Conservation (phyloP, 2,888 invertebrate species). For the Acleris laterana region DNA sequence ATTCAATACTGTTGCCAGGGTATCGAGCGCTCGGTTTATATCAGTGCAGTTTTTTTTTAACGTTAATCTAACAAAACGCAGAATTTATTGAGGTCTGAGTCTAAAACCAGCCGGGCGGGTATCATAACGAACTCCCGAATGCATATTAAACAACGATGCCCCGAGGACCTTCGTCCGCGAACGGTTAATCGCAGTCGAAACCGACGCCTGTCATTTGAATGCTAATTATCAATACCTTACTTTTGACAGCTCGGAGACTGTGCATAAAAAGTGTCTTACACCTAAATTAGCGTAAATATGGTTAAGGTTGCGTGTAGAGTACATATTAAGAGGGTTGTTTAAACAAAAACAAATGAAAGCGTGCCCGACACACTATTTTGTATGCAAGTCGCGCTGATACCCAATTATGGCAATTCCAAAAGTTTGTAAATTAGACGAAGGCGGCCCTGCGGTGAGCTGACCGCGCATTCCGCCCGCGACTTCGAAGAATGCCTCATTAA, state of each 20-base stretch:
- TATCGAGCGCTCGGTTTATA: slow-evolving; percentile 13
- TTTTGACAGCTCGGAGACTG: slow-evolving; percentile 11
- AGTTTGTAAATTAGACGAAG: slow-evolving; percentile 61
- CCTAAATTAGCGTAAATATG: too few relatives aligned
- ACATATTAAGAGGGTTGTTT: too few relatives aligned
- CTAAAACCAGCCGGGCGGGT: slow-evolving; percentile 28
- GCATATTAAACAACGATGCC: slow-evolving; percentile 47
- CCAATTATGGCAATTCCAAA: slow-evolving; percentile 54
- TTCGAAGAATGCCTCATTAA: slow-evolving; percentile 50
- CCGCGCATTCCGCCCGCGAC: slow-evolving; percentile 48
- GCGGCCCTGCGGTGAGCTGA: slow-evolving; percentile 48
- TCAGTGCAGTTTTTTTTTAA: too few relatives aligned
- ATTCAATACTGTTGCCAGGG: slow-evolving; percentile 8
- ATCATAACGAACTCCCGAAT: slow-evolving; percentile 40
- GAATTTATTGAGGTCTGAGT: slow-evolving; percentile 23
- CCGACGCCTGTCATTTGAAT: slow-evolving; percentile 20
- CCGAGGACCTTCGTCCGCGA: slow-evolving; percentile 41
- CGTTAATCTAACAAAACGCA: slow-evolving; percentile 12
- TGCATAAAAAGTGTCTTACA: too few relatives aligned
- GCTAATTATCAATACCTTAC: slow-evolving; percentile 29
- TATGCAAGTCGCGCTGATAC: slow-evolving; percentile 43
- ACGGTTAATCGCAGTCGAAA: slow-evolving; percentile 23
- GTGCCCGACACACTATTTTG: slow-evolving; percentile 47
- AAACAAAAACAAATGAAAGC: too few relatives aligned
- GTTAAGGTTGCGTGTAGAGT: too few relatives aligned